Evolutionary conservation across 64 coral and sea anemone genomes (phyloP), one percentile per base, ranked within the genome.

Genomic region (Dendronephthya gigantea): DNA sequence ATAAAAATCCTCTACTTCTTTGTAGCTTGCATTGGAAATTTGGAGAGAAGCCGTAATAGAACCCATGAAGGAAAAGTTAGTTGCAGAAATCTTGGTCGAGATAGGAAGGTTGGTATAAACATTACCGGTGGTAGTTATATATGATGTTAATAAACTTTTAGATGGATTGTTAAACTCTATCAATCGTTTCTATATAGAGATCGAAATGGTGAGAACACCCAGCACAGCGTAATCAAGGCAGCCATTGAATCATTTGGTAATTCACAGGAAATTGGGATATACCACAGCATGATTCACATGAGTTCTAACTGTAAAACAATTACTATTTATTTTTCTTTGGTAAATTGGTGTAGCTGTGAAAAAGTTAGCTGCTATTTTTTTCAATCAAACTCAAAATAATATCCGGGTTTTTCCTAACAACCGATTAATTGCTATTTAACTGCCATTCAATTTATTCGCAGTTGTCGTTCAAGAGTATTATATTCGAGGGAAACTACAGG

Each of bases 81-180:
- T 79, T 29, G 37, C 31, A 79, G 72, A 79, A 33, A 31, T 79
- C 2, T 79, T 79, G 16, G 7, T 37, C 15, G 32, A 79, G 22
- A 79, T 79, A 79, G 30, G 36, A 79, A 79, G 72, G 72, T 79
- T 79, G 34, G 72, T n/a, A n/a, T 36, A 45, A 45, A 45, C 11
- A 45, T 45, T 45, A 45, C 4, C 11, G 41, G 4, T 6, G 41
- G 11, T 11, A 45, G 11, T 45, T 45, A 45, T 45, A 45, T 11
- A n/a, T n/a, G n/a, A n/a, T n/a, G n/a, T n/a, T n/a, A n/a, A n/a
- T n/a, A n/a, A n/a, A n/a, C n/a, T n/a, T n/a, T n/a, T n/a, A n/a
- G n/a, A 45, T 45, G 41, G 11, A 45, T 34, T 33, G 3, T 3
- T 5, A 37, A 31, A 31, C 3, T 5, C 31, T 28, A 76, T 76